These are phyloP conservation scores for Phaetusa simplex DNA, from an alignment of 2,113 vertebrate species.

Conservation along the genomic window DNA sequence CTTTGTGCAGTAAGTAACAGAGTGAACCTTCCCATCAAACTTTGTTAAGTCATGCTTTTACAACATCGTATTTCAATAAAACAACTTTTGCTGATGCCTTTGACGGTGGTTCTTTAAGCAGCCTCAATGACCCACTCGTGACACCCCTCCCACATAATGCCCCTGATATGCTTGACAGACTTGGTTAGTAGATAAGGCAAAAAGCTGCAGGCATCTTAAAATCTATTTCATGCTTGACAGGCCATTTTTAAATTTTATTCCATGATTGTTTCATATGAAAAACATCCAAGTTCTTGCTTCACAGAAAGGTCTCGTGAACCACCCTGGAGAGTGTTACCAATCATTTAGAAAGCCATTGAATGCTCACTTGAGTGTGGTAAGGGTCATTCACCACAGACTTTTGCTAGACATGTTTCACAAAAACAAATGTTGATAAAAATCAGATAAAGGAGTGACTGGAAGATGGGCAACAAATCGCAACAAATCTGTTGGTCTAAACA, in stretches of 20 bases:
- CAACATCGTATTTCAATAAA: background rate
- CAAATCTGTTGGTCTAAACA: background rate
- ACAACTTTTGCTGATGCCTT: background rate
- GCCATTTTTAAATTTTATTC: background rate
- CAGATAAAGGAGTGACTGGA: background rate
- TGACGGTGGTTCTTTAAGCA: background rate
- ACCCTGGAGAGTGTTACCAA: background rate
- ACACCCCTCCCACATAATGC: background rate
- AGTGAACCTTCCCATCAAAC: background rate
- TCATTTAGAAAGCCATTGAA: background rate
- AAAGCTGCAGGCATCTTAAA: background rate
- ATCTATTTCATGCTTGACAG: background rate
- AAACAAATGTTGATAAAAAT: background rate
- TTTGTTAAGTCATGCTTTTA: background rate
- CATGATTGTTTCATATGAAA: background rate
- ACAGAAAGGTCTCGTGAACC: background rate
- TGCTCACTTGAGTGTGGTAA: background rate
- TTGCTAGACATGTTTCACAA: background rate
- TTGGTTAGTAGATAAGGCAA: background rate
- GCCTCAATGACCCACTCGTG: background rate
- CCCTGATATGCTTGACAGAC: background rate
- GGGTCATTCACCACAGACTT: background rate
- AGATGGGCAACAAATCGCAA: background rate
- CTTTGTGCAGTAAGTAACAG: background rate
- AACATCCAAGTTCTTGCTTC: background rate